Evolutionary conservation across 2,888 invertebrate genomes (phyloP), one percentile per base, ranked within the genome.

Genomic region (Elegia similella): DNA sequence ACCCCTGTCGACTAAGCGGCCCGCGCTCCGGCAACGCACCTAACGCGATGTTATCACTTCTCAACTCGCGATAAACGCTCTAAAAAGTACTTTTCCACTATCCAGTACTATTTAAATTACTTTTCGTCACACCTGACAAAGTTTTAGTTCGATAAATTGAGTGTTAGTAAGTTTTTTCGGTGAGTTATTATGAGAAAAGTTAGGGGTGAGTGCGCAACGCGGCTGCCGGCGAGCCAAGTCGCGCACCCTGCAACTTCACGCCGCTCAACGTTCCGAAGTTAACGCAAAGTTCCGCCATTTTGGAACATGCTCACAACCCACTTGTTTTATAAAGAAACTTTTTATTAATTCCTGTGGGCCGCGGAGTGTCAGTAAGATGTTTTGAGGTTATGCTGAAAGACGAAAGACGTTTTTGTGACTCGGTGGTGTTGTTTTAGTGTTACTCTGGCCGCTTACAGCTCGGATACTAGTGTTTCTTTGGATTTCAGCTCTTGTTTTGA

Each of bases 311-410:
- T 92, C 92, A 90, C 92, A 90, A 90, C 91, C 92, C 88, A 92
- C 92, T 92, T 92, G 92, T 92, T 92, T 92, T 91, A 88, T 90
- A 92, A 92, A 92, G 92, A 92, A 92, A 92, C 92, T 92, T 92
- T 92, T 92, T 92, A 92, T 92, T 92, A 92, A 92, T 92, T 92
- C 92, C 88, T 90, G 89, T 90, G 88, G 90, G 87, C 88, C 90
- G 88, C 88, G 89, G 89, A 89, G 91, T 88, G 88, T 88, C 90
- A 88, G 90, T 88, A 87, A 89, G 88, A 91, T 89, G 90, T 87
- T 92, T 91, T 89, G 88, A 91, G 92, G 92, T 92, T 90, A 92
- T 88, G 74, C 76, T 83, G 73, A 73, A 75, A 84, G 82, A 77
- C 82, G 82, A 84, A 80, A 84, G 81, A 86, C 82, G 80, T 76